A percentile compares a stretch with the other conserved stretches of the same genome.
Evolutionary conservation across 2,113 vertebrate genomes (phyloP).

Genomic region (Pristiophorus japonicus): DNA sequence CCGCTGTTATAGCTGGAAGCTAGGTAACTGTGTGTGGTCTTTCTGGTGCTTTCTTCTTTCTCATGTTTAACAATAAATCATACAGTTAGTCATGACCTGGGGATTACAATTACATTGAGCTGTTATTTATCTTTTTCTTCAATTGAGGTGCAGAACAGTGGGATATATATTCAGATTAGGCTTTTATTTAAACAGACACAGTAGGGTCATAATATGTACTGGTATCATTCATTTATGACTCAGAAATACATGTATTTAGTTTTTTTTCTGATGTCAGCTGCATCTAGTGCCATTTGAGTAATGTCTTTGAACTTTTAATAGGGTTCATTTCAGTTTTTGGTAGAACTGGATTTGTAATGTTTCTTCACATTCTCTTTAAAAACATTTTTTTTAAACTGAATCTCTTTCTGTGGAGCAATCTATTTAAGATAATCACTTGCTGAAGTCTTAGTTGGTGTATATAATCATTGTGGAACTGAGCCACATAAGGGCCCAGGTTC

Average conservation of each 20-base stretch:
- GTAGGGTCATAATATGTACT: conserved; percentile 69
- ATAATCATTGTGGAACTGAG: not conserved
- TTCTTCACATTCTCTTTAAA: not conserved
- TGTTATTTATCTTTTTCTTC: conserved; percentile 72
- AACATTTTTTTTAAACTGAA: not conserved
- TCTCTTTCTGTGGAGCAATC: not conserved
- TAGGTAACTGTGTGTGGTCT: conserved; percentile 63
- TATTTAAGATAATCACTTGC: not conserved
- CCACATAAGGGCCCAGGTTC: not conserved
- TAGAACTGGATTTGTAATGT: not conserved
- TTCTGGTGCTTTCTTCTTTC: conserved; percentile 61
- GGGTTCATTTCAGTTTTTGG: not conserved
- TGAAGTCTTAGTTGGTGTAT: too few species aligned
- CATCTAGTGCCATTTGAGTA: not conserved
- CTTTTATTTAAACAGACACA: conserved; percentile 83
- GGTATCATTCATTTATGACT: conserved; percentile 68
- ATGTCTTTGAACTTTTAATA: not conserved
- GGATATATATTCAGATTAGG: conserved; percentile 75
- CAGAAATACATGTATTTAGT: not conserved
- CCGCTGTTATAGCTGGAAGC: conserved; percentile 33
- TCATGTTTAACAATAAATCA: conserved; percentile 73
- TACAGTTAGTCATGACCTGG: conserved; percentile 64
- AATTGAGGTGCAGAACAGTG: conserved; percentile 69
- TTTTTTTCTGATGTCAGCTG: not conserved
- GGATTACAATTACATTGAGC: conserved; percentile 59